Percentiles rank a stretch among this genome's conserved stretches.
phyloP scores from a whole-genome alignment of 1,140 invertebrate species.

The Cyrtorhinus lividipennis region DNA sequence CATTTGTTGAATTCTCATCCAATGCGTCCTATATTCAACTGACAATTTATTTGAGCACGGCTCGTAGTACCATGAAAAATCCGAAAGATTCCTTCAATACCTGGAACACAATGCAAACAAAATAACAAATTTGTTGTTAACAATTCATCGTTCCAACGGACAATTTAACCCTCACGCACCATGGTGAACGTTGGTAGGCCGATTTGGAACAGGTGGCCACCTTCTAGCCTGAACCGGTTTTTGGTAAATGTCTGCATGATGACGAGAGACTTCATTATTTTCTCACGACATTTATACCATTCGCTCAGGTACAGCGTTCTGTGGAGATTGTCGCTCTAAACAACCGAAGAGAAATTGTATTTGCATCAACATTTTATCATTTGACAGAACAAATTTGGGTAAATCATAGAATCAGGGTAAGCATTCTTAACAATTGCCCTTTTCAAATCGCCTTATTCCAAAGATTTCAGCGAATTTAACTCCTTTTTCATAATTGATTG shows the following conservation, averaged over 20 bases:
- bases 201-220: slow-evolving; percentile 17
- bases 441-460: no score
- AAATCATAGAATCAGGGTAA: no score
- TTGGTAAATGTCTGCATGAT: slow-evolving; percentile 19
- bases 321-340: slow-evolving; percentile 19
- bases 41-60: no score
- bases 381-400: no score
- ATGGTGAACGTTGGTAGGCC: slow-evolving; percentile 14
- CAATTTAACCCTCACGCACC: no score
- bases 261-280: slow-evolving; percentile 14
- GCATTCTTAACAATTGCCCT: no score
- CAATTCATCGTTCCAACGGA: neutral
- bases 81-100: slow-evolving; percentile 10
- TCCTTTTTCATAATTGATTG: no score
- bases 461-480: no score
- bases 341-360: no score
- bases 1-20: no score
- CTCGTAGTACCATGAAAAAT: slow-evolving; percentile 12
- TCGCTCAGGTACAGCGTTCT: slow-evolving; percentile 12
- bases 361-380: no score
- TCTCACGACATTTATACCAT: slow-evolving; percentile 18
- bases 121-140: neutral
- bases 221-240: slow-evolving; percentile 18
- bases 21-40: no score
- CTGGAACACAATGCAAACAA: neutral